These are phyloP conservation scores for Drosophila kambysellisi DNA, from an alignment of 2,888 invertebrate species.

Conservation along the genomic window DNA sequence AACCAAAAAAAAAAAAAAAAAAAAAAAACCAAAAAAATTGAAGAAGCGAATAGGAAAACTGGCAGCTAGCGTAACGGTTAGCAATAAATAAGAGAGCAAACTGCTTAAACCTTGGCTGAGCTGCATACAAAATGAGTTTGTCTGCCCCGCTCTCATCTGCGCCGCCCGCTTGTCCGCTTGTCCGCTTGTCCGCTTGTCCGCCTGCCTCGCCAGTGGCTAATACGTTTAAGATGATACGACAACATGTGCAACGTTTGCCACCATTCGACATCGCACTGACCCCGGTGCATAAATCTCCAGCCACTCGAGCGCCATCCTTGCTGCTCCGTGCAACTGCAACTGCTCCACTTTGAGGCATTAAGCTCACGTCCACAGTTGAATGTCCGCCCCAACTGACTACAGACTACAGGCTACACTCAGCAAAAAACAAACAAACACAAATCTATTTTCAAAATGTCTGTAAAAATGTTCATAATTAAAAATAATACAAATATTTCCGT, in stretches of 20 bases:
- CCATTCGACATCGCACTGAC: conserved; percentile 50
- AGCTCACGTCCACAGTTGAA: conserved; percentile 69
- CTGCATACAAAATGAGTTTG: conserved; percentile 75
- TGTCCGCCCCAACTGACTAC: conserved; percentile 33
- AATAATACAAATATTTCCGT: not conserved
- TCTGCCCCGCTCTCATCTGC: conserved; percentile 23
- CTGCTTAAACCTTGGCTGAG: conserved; percentile 75
- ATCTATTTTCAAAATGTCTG: not conserved
- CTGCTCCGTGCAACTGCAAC: conserved; percentile 26
- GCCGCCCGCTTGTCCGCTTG: not conserved
- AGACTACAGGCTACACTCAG: conserved; percentile 20
- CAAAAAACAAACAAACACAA: not conserved
- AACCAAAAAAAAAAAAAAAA: not conserved
- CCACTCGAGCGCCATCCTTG: conserved; percentile 47
- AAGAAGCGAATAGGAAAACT: conserved; percentile 20
- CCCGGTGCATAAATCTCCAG: conserved; percentile 59
- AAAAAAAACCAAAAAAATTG: too few relatives aligned
- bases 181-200: conserved; percentile 3
- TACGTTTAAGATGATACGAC: conserved; percentile 82
- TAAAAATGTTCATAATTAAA: not conserved
- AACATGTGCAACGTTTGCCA: conserved; percentile 79
- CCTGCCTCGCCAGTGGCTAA: conserved; percentile 58
- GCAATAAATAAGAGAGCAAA: conserved; percentile 78
- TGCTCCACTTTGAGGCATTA: conserved; percentile 60
- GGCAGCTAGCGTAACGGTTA: conserved; percentile 65